These are phyloP conservation scores for Villa cingulata DNA, from an alignment of 2,888 invertebrate species.

Conservation along the genomic window DNA sequence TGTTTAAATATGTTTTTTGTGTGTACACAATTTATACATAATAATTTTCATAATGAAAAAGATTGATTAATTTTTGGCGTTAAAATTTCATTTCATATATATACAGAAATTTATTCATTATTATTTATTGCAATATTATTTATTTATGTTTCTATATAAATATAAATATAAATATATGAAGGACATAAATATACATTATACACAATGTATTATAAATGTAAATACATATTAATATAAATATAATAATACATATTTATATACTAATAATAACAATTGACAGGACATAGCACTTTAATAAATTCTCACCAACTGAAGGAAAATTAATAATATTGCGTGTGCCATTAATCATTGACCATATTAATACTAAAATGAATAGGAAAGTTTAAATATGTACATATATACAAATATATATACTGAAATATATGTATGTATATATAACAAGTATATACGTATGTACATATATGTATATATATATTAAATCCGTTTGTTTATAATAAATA, in stretches of 20 bases:
- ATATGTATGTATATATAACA: not conserved
- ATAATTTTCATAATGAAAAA: not conserved
- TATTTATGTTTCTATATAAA: too few relatives aligned
- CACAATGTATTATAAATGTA: too few relatives aligned
- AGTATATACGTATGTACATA: not conserved
- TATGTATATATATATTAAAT: too few relatives aligned
- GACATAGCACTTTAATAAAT: constrained; percentile 10
- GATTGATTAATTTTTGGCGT: not conserved
- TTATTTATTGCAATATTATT: too few relatives aligned
- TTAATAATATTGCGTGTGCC: constrained; percentile 11
- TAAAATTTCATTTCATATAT: not conserved
- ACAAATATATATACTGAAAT: not conserved
- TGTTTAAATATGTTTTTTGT: too few relatives aligned
- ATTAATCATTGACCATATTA: constrained; percentile 11
- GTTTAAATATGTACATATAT: not conserved
- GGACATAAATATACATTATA: too few relatives aligned
- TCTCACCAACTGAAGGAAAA: constrained; percentile 7
- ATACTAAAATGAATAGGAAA: not conserved
- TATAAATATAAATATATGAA: too few relatives aligned
- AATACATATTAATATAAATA: too few relatives aligned
- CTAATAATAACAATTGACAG: not conserved
- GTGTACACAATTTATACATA: too few relatives aligned
- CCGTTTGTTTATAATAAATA: too few relatives aligned
- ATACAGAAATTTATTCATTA: too few relatives aligned
- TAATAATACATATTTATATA: not conserved